Conservation (phyloP, 2,888 invertebrate genomes). For the Dione vanillae region DNA sequence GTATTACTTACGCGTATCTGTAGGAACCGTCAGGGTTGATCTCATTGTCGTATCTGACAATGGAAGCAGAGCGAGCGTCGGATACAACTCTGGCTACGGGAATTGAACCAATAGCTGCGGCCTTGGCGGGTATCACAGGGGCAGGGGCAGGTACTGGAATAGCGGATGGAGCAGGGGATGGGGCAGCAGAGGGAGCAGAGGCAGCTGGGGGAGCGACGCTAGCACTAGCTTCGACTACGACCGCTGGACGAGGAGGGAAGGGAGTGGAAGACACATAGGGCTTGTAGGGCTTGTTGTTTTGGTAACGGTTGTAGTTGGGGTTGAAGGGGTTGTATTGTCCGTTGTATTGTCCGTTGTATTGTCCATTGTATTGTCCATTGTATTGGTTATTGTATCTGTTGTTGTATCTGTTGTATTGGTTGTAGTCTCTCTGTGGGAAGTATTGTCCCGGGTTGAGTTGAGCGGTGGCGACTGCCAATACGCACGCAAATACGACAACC, state of each 20-base stretch:
- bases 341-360: slow-evolving; percentile 42
- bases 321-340: slow-evolving; percentile 43
- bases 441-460: slow-evolving; percentile 53
- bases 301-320: slow-evolving; percentile 38
- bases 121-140: slow-evolving; percentile 37
- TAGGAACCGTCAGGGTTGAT: slow-evolving; percentile 77
- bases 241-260: slow-evolving; percentile 38
- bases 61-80: slow-evolving; percentile 57
- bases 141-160: slow-evolving; percentile 21
- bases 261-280: slow-evolving; percentile 45
- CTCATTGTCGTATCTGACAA: slow-evolving; percentile 67
- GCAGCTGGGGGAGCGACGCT: slow-evolving; percentile 54
- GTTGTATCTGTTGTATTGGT: slow-evolving; percentile 45
- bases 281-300: slow-evolving; percentile 39
- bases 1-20: slow-evolving; percentile 73
- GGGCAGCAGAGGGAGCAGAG: neutral
- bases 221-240: slow-evolving; percentile 43
- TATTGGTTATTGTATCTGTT: slow-evolving; percentile 36
- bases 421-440: slow-evolving; percentile 41
- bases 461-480: slow-evolving; percentile 65
- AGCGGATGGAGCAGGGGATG: slow-evolving; percentile 20
- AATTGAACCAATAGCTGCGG: slow-evolving; percentile 48
- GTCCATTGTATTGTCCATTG: slow-evolving; percentile 38
- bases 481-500: slow-evolving; percentile 58
- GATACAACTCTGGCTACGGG: slow-evolving; percentile 45